These are phyloP conservation scores for Anas flavirostris DNA, from an alignment of 2,797 vertebrate species.

Conservation along the genomic window DNA sequence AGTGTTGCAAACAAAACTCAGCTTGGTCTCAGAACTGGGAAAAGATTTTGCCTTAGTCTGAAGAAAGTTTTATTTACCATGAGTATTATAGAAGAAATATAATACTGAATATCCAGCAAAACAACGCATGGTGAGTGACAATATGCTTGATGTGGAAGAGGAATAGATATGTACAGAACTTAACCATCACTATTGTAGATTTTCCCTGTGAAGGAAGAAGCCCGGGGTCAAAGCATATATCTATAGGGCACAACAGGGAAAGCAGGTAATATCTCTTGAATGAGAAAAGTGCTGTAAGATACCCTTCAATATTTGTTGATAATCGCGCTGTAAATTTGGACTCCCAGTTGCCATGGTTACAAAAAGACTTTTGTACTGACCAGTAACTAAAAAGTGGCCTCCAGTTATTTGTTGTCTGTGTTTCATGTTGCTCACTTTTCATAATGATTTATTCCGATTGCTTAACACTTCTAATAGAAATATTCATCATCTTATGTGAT, in stretches of 20 bases:
- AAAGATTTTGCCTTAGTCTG: neutral
- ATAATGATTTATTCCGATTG: conserved; percentile 52
- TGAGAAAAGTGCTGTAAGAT: conserved; percentile 47
- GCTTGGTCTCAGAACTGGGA: neutral
- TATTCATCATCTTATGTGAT: conserved; percentile 21
- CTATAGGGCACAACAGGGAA: neutral
- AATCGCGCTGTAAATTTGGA: conserved; percentile 48
- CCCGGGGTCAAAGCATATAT: neutral
- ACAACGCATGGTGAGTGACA: neutral
- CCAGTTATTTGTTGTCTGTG: conserved; percentile 26
- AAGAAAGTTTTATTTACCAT: neutral
- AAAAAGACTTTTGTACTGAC: conserved; percentile 45
- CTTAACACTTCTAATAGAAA: conserved; percentile 34
- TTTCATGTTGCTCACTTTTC: conserved; percentile 19
- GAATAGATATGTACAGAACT: neutral
- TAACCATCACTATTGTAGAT: neutral
- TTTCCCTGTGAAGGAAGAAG: neutral
- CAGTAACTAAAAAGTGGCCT: conserved; percentile 55
- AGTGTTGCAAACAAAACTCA: neutral
- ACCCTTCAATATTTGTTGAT: conserved; percentile 44
- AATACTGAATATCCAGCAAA: neutral
- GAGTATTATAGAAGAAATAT: neutral
- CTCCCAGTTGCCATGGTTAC: conserved; percentile 75
- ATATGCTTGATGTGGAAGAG: neutral
- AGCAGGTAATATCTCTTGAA: conserved; percentile 14